Evolutionary conservation across 2,113 vertebrate species (phyloP), one percentile per base, ranked within the genome.

Genomic region (Xenopus borealis): DNA sequence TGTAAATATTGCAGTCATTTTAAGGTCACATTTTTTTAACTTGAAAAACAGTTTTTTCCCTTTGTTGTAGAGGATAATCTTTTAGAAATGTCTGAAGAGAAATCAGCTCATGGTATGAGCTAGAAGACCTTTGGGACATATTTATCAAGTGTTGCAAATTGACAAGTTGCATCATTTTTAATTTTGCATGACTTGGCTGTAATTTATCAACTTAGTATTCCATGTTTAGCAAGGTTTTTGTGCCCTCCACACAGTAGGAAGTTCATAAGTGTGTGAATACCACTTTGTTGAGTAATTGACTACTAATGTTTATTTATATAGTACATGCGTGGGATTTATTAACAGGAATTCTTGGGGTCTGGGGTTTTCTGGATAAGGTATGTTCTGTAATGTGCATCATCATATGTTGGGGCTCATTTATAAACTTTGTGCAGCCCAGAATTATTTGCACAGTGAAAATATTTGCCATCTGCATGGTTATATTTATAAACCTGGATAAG

Each of bases 131-230:
- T 63, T 69, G 73, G 58, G 73, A 57, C 66, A 58, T 76, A 69
- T 76, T 76, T 76, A 69, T 76, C 73, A 76, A 76, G 59, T 57
- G 19, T 69, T 69, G 66, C 59, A 69, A 76, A 69, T 76, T 76
- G 73, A 76, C 66, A 69, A 76, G 66, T 69, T 76, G 73, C 58
- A 76, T 76, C 66, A 76, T 76, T 76, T 76, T 76, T 76, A 76
- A 76, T 13, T 76, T 69, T 69, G 58, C 59, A 44, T 55, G 73
- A 76, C 73, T 76, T 63, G 63, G 57, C 66, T 76, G 47, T 68
- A 69, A 76, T 76, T 76, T 69, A 69, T 76, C 73, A 62, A 75
- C 45, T 46, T 9, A 62, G 10, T 33, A 69, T 57, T 27, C 59
- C 59, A 55, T 76, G 69, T 76, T 69, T 76, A 46, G 69, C 57